Base-by-base conservation (phyloP, 2,113 vertebrate species). In the Pelecanus crispus region DNA sequence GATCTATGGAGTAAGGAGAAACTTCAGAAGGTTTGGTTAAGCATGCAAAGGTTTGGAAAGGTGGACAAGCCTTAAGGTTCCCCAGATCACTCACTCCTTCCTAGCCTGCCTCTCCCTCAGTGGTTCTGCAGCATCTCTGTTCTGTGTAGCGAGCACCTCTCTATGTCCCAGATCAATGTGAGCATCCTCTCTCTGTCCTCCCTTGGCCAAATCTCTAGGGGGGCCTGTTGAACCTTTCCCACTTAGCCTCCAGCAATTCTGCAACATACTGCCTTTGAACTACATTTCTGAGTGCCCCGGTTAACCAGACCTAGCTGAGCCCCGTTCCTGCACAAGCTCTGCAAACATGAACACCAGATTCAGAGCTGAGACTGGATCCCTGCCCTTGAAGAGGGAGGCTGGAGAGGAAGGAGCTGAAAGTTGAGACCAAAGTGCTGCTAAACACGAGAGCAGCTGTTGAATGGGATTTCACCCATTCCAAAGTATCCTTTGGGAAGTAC, bases 401-500 rank as follows among this genome's bases (percentile, higher is more conserved):
- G 6, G 66, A 91, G 31, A 89, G 38, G 32, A 90, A 81, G 45
- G 29, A 79, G 42, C 17, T 82, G 29, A 9, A 75, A 79, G 49
- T 8, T 79, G 66, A 94, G 82, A 73, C 17, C 44, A 24, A 84
- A 91, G 38, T 34, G 52, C 73, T 87, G n/a, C 82, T 92, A 59
- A 86, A 66, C 49, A 63, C 0, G 0, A 79, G 28, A 75, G 49
- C 3, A 0, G 38, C n/a, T 58, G 18, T n/a, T 62, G 45, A 82
- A 75, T 0, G 2, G 49, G 36, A 84, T 63, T 92, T 66, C 32
- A 61, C 18, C 32, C 29, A 47, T 53, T 81, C 34, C n/a, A 34
- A 79, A 75, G 31, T 26, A 79, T 65, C 50, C 42, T 74, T 86
- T 59, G 45, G 71, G 59, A 90, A 67, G 44, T 12, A 36, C 2